Evolutionary conservation across 1,140 invertebrate species (phyloP), one percentile per base, ranked within the genome.

Genomic region (Dysdera silvatica): DNA sequence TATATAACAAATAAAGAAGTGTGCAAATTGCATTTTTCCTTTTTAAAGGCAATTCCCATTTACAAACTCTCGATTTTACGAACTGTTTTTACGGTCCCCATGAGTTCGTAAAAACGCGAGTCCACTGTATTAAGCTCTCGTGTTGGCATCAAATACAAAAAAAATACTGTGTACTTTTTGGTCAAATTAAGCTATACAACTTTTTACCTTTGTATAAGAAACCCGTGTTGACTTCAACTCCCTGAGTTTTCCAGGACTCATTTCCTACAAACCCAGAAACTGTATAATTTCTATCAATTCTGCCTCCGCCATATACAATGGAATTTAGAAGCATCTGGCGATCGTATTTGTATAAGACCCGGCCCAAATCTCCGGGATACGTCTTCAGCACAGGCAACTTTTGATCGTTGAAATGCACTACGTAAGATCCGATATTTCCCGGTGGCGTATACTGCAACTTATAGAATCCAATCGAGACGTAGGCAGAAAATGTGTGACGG

Each of bases 391-490:
- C 73, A 32, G 94, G 88, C 71, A 90, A 87, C 0, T 89, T 89
- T 63, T 91, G 85, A 66, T 94, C 91, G 68, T 93, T 91, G 76
- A 92, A 94, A 2, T 91, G 79, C 35, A 94, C 87, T 74, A 91
- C 88, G 71, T 91, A 94, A 1, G 89, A 55, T 5, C 59, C 65
- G 37, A 88, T 80, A 69, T 88, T 89, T 80, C 91, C 88, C 2
- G 91, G 89, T 4, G 90, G 89, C 71, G 87, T 89, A 75, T 94
- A 92, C 71, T 90, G 86, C 69, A 94, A 89, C 71, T 92, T 92
- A 74, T 92, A 93, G 74, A 90, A 91, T n/a, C 93, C 92, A 2
- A 96, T 78, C 0, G 91, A 91, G 0, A 91, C 92, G 76, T 95
- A 89, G 7, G 93, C 79, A 0, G 87, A 87, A 75, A 96, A 96